phyloP scores from a whole-genome alignment of 2,797 vertebrate species.

The Leptoclinus maculatus region DNA sequence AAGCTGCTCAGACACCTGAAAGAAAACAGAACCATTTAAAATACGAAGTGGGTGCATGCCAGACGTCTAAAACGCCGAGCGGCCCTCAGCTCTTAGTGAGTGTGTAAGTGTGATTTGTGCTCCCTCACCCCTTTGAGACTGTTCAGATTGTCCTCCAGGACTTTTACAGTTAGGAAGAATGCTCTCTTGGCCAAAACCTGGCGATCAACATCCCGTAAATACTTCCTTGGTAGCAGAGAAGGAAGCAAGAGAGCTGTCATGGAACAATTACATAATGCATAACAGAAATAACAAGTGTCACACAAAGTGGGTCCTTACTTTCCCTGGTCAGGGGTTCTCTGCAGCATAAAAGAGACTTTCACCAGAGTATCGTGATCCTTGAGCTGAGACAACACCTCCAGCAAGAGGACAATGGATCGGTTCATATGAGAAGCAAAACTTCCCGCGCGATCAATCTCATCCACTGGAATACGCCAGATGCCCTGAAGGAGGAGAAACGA shows the following conservation, averaged over 20 bases:
- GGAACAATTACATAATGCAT: conserved; percentile 32
- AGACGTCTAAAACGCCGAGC: conserved; percentile 33
- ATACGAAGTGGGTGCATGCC: conserved; percentile 49
- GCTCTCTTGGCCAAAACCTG: conserved; percentile 97
- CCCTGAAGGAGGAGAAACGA: conserved; percentile 82
- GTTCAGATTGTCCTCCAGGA: conserved; percentile 96
- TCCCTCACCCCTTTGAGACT: conserved; percentile 90
- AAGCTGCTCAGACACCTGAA: conserved; percentile 89
- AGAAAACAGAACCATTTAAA: conserved; percentile 69
- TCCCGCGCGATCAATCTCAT: conserved; percentile 98
- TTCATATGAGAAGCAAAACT: conserved; percentile 99
- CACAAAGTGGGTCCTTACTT: conserved; percentile 87
- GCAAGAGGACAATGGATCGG: conserved; percentile 95
- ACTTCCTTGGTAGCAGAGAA: conserved; percentile 87
- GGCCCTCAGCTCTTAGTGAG: conserved; percentile 10
- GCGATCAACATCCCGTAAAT: conserved; percentile 98
- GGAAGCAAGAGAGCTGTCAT: conserved; percentile 30
- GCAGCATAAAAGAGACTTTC: conserved; percentile 98
- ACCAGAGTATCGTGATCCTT: conserved; percentile 95
- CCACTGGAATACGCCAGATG: conserved; percentile 99
- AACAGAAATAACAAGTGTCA: conserved; percentile 1
- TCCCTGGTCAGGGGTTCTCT: conserved; percentile 99
- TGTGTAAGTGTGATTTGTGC: conserved; percentile 28
- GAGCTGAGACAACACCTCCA: conserved; percentile 94
- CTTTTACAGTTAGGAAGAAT: conserved; percentile 97